These are phyloP conservation scores for Tokudaia muenninki DNA, from an alignment of 2,797 vertebrate species.

Conservation along the genomic window DNA sequence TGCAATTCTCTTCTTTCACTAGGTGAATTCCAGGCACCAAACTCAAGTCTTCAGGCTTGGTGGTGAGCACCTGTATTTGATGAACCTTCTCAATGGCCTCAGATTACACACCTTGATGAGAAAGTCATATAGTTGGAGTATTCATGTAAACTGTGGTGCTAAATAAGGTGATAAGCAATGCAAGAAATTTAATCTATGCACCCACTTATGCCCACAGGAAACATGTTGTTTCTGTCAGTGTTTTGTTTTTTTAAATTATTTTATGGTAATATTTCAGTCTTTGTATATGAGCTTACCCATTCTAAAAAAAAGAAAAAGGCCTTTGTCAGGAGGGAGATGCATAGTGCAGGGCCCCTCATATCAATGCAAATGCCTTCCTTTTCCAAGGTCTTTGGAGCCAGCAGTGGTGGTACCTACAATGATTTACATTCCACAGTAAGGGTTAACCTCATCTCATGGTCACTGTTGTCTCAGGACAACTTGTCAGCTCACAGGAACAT, in stretches of 20 bases:
- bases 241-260: neutral
- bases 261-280: neutral
- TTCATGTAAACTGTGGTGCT: neutral
- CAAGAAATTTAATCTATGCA: neutral
- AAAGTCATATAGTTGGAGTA: neutral
- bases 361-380: constrained; percentile 80
- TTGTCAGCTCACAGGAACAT: constrained; percentile 94
- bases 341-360: neutral
- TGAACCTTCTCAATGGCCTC: neutral
- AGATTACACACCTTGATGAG: neutral
- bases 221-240: neutral
- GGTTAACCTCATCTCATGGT: constrained; percentile 95
- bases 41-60: neutral
- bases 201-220: neutral
- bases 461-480: constrained; percentile 93
- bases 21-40: neutral
- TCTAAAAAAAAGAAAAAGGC: constrained; percentile 48
- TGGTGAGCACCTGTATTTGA: neutral
- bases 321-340: constrained; percentile 71
- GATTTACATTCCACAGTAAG: constrained; percentile 89
- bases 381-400: constrained; percentile 85
- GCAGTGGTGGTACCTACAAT: constrained; percentile 67
- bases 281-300: constrained; percentile 52
- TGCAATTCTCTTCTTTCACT: neutral
- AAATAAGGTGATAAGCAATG: neutral